Evolutionary conservation across 2,888 invertebrate genomes (phyloP).

Genomic region (Standfussiana lucernea): DNA sequence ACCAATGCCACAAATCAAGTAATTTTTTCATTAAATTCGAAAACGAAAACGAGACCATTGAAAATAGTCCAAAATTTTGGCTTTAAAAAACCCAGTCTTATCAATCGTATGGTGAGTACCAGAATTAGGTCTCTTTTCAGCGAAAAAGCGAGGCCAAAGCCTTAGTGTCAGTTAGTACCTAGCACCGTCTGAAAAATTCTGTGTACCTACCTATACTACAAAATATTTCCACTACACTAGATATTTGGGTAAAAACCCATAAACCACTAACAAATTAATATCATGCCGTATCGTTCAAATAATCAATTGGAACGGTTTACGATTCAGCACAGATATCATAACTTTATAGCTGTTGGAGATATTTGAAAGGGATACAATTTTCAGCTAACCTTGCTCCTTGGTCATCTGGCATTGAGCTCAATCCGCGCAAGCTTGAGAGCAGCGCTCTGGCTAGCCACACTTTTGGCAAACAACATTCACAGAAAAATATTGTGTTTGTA

Average conservation of each 20-base stretch:
- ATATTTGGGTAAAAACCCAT: neutral
- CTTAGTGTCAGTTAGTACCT: conserved; percentile 42
- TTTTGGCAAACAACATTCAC: neutral
- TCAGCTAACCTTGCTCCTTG: conserved; percentile 30
- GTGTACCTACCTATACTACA: neutral
- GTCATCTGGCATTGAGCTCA: conserved; percentile 31
- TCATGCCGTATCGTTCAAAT: conserved; percentile 20
- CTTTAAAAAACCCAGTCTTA: neutral
- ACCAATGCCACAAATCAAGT: neutral
- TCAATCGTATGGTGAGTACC: neutral
- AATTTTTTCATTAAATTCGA: neutral
- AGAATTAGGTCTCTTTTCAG: neutral
- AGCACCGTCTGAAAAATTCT: conserved; percentile 34
- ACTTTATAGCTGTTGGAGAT: conserved; percentile 29
- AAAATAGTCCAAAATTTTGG: neutral
- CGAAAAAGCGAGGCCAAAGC: conserved; percentile 2
- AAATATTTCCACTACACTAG: conserved; percentile 13
- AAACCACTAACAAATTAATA: conserved; percentile 43
- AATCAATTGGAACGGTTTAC: conserved; percentile 51
- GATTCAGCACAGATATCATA: conserved; percentile 47
- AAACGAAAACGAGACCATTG: neutral
- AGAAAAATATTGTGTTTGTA: neutral
- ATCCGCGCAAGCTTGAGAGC: conserved; percentile 17
- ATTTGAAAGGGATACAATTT: conserved; percentile 49
- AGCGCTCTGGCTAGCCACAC: conserved; percentile 5